phyloP scores from a whole-genome alignment of 2,888 invertebrate species.

The Eumerus sabulonum region DNA sequence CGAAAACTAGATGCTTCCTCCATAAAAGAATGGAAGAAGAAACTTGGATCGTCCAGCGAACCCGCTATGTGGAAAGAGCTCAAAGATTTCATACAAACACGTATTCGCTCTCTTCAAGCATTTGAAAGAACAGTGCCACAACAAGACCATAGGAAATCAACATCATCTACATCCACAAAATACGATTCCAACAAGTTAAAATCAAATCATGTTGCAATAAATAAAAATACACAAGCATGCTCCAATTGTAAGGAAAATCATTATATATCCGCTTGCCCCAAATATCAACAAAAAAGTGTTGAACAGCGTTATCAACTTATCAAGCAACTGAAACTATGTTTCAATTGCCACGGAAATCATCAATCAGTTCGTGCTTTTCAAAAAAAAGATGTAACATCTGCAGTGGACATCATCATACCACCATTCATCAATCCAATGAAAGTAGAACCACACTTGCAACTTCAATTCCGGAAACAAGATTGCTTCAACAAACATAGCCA shows the following conservation, averaged over 20 bases:
- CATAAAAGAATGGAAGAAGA: constrained; percentile 41
- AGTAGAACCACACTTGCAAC: too few species aligned
- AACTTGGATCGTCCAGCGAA: neutral
- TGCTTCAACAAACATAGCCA: neutral
- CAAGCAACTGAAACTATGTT: constrained; percentile 1
- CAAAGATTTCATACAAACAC: constrained; percentile 11
- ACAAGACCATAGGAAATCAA: neutral
- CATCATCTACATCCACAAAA: neutral
- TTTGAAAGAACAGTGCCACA: constrained; percentile 4
- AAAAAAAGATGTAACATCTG: too few species aligned
- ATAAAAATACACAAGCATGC: neutral
- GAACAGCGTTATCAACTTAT: constrained; percentile 17
- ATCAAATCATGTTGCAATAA: neutral
- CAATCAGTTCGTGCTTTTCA: too few species aligned
- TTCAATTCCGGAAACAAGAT: too few species aligned
- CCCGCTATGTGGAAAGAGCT: constrained; percentile 12
- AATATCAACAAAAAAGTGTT: constrained; percentile 3
- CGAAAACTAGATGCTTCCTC: constrained; percentile 29
- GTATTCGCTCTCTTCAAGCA: constrained; percentile 14
- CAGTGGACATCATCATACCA: too few species aligned
- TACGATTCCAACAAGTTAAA: neutral
- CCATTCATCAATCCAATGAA: too few species aligned
- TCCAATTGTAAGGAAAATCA: neutral
- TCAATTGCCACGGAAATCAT: too few species aligned
- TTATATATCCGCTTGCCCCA: neutral